Base-by-base conservation (phyloP, 2,888 invertebrate genomes). In the Acanthopleura granulata region DNA sequence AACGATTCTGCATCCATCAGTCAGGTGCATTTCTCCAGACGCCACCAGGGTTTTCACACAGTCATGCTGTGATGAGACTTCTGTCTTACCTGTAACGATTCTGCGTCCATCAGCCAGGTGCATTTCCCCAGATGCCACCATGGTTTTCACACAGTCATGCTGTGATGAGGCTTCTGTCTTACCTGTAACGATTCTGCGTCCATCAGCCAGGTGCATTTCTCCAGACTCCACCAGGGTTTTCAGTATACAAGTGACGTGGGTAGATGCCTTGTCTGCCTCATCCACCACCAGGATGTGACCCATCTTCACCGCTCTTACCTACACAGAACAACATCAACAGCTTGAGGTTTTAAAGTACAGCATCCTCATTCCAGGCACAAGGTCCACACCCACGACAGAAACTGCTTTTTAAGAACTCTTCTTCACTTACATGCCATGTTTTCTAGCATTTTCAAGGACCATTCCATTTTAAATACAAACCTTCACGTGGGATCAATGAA, bases 261-360 rank as follows among this genome's bases (percentile, higher is more conserved):
- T 97, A 0, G 98, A 98, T 0, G 98, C 98, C 90, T 99, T 99
- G 90, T 99, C 98, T 0, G 98, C 98, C 90, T 99, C 99, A 85
- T 99, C 98, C 0, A 99, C 94, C 0, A 99, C 96, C 75, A 99
- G 92, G 14, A 98, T 94, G 85, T 96, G 95, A 0, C 98, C 98
- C 75, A 92, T 90, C 90, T 95, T 95, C 0, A 97, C 96, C 0
- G 98, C 98, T 85, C 95, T 81, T 50, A 91, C 88, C 87, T 88
- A 51, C 18, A 69, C 16, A 69, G 4, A 69, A 69, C 22, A 62
- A 62, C 27, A 62, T 12, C 12, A 29, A 27, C 30, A 27, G 18
- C 27, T 18, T 29, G 18, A 69, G 40, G n/a, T n/a, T n/a, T n/a
- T n/a, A n/a, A n/a, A n/a, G n/a, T n/a, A n/a, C n/a, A n/a, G n/a